phyloP scores from a whole-genome alignment of 2,797 vertebrate genomes.

The Danio tinwini region DNA sequence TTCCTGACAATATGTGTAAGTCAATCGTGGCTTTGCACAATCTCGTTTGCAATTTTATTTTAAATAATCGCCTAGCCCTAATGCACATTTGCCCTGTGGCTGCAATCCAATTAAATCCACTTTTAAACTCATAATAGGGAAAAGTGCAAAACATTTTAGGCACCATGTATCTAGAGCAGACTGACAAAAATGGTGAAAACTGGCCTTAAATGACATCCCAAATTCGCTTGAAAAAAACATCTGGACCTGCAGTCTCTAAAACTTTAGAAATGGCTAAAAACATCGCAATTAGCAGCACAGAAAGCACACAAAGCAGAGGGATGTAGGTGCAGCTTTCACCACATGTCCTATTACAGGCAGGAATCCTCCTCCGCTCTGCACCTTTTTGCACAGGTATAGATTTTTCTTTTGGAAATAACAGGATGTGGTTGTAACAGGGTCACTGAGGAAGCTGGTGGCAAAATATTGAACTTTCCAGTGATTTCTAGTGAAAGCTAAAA shows the following conservation, averaged over 20 bases:
- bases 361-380: slow-evolving; percentile 9
- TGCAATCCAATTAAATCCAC: no score
- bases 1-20: no score
- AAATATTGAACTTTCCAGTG: slow-evolving; percentile 42
- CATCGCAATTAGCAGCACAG: slow-evolving; percentile 6
- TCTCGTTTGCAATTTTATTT: no score
- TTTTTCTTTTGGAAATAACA: slow-evolving; percentile 38
- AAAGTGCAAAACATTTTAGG: no score
- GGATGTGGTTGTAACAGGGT: slow-evolving; percentile 11
- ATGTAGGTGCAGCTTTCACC: slow-evolving; percentile 8
- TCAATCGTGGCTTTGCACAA: no score
- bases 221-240: background rate
- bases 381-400: slow-evolving; percentile 36
- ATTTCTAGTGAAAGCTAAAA: slow-evolving; percentile 29
- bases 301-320: background rate
- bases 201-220: no score
- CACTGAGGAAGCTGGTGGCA: background rate
- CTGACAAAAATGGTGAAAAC: no score
- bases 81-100: no score
- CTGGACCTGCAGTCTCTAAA: background rate
- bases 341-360: slow-evolving; percentile 15
- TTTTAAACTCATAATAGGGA: no score
- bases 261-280: background rate
- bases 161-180: no score
- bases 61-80: no score